Evolutionary conservation across 2,797 vertebrate genomes (phyloP).

Genomic region (Sardinella longiceps): DNA sequence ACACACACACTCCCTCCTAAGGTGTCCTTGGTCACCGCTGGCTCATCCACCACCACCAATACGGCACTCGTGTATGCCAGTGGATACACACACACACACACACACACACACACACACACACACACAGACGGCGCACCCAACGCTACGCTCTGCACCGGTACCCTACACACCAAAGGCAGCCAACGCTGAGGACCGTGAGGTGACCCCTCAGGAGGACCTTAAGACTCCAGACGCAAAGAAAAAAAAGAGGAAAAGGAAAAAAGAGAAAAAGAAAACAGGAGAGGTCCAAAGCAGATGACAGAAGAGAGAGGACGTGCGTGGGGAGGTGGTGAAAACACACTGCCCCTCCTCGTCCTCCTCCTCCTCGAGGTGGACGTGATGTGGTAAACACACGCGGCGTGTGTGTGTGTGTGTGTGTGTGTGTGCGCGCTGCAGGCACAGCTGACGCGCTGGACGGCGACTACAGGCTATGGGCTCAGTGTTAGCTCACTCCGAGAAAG

Average conservation of each 20-base stretch:
- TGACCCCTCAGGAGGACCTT: no score
- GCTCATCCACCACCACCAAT: conserved; percentile 74
- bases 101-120: background rate
- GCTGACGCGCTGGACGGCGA: background rate
- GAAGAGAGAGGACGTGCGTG: background rate
- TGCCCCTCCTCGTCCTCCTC: no score
- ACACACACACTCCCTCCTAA: conserved; percentile 68
- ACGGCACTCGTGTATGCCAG: background rate
- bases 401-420: no score
- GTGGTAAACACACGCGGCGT: conserved; percentile 32
- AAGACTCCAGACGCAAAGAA: background rate
- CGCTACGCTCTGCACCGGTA: background rate
- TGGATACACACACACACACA: no score
- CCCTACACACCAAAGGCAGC: background rate
- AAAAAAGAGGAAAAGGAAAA: no score
- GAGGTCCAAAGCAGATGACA: background rate
- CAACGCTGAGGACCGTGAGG: no score
- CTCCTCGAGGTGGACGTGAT: no score
- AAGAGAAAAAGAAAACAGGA: background rate
- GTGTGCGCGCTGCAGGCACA: no score
- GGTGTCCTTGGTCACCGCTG: conserved; percentile 66
- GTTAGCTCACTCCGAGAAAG: background rate
- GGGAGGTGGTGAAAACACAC: background rate
- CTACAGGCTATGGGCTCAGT: background rate
- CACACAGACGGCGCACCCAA: background rate